These are phyloP conservation scores for Gallinago paraguaiae DNA, from an alignment of 2,113 vertebrate species.

Conservation along the genomic window DNA sequence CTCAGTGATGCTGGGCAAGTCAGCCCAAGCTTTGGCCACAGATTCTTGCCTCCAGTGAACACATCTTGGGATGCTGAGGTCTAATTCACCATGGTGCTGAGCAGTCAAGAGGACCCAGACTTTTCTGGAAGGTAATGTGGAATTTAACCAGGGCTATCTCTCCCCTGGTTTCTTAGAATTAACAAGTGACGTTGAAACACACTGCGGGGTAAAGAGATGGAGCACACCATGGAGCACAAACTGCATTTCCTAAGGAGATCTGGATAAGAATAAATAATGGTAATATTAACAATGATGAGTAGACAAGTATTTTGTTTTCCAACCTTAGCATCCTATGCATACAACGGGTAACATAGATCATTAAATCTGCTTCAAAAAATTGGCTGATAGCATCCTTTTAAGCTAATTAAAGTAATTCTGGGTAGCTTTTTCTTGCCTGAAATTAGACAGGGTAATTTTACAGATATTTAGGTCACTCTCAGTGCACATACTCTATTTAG, in stretches of 20 bases:
- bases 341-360: neutral
- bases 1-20: neutral
- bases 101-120: neutral
- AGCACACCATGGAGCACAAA: neutral
- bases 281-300: neutral
- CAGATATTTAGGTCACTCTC: conserved; percentile 55
- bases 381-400: conserved; percentile 21
- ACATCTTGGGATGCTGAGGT: neutral
- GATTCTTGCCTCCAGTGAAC: neutral
- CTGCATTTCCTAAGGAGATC: neutral
- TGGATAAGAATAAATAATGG: neutral
- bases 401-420: conserved; percentile 60
- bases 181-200: neutral
- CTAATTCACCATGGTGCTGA: neutral
- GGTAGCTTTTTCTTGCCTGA: conserved; percentile 30
- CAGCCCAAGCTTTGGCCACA: neutral
- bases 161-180: neutral
- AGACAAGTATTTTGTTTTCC: conserved; percentile 21
- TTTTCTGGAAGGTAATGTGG: neutral
- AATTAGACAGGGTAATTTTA: conserved; percentile 52
- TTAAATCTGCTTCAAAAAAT: neutral
- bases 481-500: conserved; percentile 24
- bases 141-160: neutral
- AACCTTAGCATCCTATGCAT: neutral
- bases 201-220: neutral